Evolutionary conservation across 2,888 invertebrate genomes (phyloP), one percentile per base, ranked within the genome.

Genomic region (Noctua janthina): DNA sequence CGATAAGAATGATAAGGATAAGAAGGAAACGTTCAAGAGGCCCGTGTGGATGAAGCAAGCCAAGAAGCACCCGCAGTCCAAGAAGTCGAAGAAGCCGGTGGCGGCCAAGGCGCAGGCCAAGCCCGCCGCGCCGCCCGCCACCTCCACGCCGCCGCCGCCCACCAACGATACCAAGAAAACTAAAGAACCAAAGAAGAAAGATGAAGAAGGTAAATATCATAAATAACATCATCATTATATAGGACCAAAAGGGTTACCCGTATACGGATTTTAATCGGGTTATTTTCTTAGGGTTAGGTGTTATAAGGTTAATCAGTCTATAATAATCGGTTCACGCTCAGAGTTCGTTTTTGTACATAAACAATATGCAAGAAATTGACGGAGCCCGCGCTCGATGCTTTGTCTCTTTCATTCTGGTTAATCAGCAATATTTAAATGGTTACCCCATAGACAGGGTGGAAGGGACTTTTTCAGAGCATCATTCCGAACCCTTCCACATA

Each of bases 21-120:
- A 96, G 81, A 97, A 97, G 76, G 94, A 96, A 81, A 95, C 97
- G 1, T 97, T 96, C 68, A 98, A 98, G 92, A 97, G 98, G 92
- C 98, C 99, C 3, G 93, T 93, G 6, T 93, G 93, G 93, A 93
- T 93, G 93, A 93, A 93, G 51, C 92, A 93, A 62, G 90, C 93
- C 1, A 97, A 96, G 79, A 94, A 95, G 79, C 93, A 92, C n/a
- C 91, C 91, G 3, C 89, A 93, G 23, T 90, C 91, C 6, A 94
- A 94, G 87, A 94, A 94, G 79, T 88, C 91, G 0, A 94, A 93
- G 81, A 94, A 93, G 75, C 92, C 91, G 10, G 93, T 91, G 13
- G 91, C 92, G 39, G 93, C 76, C 87, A 95, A 89, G 90, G 94
- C 82, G 82, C 94, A 76, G 85, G 86, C 83, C 49, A 93, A 93